These are phyloP conservation scores for Pinna nobilis DNA, from an alignment of 1,140 invertebrate species.

Conservation along the genomic window DNA sequence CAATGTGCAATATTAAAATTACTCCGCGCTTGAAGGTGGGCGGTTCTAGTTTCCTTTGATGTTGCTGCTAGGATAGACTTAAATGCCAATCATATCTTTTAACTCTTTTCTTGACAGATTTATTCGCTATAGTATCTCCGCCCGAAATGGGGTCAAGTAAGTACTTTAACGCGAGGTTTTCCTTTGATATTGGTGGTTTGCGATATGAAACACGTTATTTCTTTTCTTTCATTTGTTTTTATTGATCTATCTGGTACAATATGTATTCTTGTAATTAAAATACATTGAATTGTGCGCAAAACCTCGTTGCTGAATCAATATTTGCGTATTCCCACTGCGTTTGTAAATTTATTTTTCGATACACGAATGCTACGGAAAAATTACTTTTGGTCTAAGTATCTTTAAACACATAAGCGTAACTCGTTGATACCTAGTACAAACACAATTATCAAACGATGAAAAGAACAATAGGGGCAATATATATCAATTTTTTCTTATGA, in stretches of 20 bases:
- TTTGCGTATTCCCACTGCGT: too few relatives aligned
- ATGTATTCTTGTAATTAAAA: background rate
- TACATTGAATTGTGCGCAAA: too few relatives aligned
- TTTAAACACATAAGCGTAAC: too few relatives aligned
- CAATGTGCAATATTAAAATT: conserved; percentile 11
- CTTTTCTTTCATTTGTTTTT: background rate
- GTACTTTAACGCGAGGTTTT: background rate
- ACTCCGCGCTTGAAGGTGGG: conserved; percentile 10
- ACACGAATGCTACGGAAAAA: too few relatives aligned
- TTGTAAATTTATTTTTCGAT: too few relatives aligned
- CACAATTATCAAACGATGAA: too few relatives aligned
- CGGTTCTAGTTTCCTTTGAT: conserved; percentile 30
- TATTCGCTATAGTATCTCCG: conserved; percentile 6
- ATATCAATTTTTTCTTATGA: too few relatives aligned
- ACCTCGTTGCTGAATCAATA: too few relatives aligned
- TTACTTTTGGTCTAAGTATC: too few relatives aligned
- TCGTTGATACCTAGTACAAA: too few relatives aligned
- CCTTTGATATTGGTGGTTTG: background rate
- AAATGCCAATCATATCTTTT: conserved; percentile 33
- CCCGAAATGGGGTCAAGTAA: conserved; percentile 3
- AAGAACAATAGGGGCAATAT: too few relatives aligned
- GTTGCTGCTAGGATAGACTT: conserved; percentile 27
- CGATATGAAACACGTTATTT: background rate
- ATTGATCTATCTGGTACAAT: background rate
- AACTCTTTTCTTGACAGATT: conserved; percentile 35